Base-by-base conservation (phyloP, 2,888 invertebrate genomes). In the Syrista parreyssii region DNA sequence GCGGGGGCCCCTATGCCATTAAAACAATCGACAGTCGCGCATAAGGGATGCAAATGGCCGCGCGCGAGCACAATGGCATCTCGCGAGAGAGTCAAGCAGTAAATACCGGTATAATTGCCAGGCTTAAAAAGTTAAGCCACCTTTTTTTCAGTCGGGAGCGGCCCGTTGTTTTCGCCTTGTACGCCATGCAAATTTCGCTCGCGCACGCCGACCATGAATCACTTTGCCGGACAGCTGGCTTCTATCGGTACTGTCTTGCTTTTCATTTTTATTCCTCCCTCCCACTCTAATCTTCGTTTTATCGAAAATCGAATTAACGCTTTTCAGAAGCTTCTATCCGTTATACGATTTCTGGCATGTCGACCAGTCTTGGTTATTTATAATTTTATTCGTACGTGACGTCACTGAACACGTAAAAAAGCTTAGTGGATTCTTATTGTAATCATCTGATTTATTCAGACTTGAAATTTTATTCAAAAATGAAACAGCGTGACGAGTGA, bases 41-140 rank as follows among this genome's bases (percentile, higher is more conserved):
- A 75, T 78, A 83, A 81, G 85, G 87, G 88, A 90, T 90, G 89
- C 88, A 88, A 89, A 90, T 89, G 88, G 83, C 84, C 79, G 78
- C 79, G 81, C 77, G 78, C 75, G 86, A 85, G 87, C 86, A 90
- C 90, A 90, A 90, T 90, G 86, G 87, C 84, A 82, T 83, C 82
- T 83, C 85, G 84, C 83, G 84, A 85, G 84, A 84, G 83, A 85
- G 86, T 79, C 79, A 78, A 86, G 88, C 87, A 90, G 88, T 90
- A 90, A 90, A 90, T 90, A 90, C 88, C 89, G 84, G 86, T 89
- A 88, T 90, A 90, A 90, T 90, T 90, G 88, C 89, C 87, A 86
- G 86, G 79, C 84, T 84, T 85, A 85, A 85, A 55, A 85, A 85
- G 84, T 85, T 86, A 85, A 85, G 84, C 83, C 77, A 80, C 81